Evolutionary conservation across 1,140 invertebrate genomes (phyloP).

Genomic region (Agrypnia vestita): DNA sequence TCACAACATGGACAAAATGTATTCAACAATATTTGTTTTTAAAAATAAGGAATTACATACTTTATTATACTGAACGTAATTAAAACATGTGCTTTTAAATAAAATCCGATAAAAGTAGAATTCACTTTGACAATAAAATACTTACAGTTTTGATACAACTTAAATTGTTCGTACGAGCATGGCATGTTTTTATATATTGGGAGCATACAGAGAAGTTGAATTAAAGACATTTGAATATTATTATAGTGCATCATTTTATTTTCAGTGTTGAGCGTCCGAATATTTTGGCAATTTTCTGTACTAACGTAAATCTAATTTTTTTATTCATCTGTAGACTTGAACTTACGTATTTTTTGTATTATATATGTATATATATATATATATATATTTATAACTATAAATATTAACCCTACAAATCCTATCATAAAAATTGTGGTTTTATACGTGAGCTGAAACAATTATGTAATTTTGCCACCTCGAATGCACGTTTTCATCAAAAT

Average conservation of each 20-base stretch:
- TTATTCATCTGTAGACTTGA: constrained; percentile 25
- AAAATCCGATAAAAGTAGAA: too few species aligned
- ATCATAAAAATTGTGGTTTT: constrained; percentile 17
- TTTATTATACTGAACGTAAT: too few species aligned
- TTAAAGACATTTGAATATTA: constrained; percentile 41
- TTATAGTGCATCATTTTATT: constrained; percentile 47
- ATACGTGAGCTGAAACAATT: constrained; percentile 17
- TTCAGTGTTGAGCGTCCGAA: constrained; percentile 43
- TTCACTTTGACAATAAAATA: background rate
- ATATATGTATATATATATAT: too few species aligned
- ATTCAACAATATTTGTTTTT: too few species aligned
- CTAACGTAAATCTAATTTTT: constrained; percentile 25
- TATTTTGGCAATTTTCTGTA: constrained; percentile 34
- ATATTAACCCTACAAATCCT: background rate
- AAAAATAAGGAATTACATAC: too few species aligned
- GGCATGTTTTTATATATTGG: constrained; percentile 50
- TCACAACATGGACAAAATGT: too few species aligned
- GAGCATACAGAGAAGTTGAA: constrained; percentile 41
- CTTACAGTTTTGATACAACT: constrained; percentile 25
- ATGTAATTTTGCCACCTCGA: background rate
- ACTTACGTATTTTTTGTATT: background rate
- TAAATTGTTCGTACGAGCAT: constrained; percentile 46
- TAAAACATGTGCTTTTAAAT: too few species aligned
- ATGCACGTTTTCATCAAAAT: too few species aligned
- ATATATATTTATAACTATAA: background rate